Evolutionary conservation across 2,888 invertebrate species (phyloP).

Genomic region (Nephrotoma appendiculata): DNA sequence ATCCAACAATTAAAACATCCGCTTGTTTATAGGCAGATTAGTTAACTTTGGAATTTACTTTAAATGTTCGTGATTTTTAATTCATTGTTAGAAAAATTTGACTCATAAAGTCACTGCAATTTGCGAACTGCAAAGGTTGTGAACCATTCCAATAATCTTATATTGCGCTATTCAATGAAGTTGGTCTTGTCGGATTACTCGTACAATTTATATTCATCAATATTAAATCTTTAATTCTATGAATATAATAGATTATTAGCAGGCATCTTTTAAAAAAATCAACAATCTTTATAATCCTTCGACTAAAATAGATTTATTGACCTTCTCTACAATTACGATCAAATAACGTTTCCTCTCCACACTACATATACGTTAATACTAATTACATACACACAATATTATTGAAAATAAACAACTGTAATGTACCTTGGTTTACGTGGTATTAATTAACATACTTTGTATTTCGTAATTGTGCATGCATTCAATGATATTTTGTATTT

Average conservation of each 20-base stretch:
- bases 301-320: background rate
- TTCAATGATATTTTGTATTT: background rate
- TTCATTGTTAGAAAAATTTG: no score
- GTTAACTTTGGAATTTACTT: no score
- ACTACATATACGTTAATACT: background rate
- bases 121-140: no score
- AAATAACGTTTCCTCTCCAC: background rate
- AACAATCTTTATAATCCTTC: background rate
- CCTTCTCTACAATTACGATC: background rate
- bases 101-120: no score
- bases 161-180: no score
- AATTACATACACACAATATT: background rate
- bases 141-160: no score
- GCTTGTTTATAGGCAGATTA: no score
- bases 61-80: no score
- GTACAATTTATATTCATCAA: no score
- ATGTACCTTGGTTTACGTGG: background rate
- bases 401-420: background rate
- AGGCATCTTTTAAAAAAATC: background rate
- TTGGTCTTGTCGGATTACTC: no score
- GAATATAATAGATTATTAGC: background rate
- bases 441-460: background rate
- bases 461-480: background rate
- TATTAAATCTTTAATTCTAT: no score
- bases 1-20: no score